Conservation (phyloP, 2,113 vertebrate species). For the Pygoscelis adeliae region DNA sequence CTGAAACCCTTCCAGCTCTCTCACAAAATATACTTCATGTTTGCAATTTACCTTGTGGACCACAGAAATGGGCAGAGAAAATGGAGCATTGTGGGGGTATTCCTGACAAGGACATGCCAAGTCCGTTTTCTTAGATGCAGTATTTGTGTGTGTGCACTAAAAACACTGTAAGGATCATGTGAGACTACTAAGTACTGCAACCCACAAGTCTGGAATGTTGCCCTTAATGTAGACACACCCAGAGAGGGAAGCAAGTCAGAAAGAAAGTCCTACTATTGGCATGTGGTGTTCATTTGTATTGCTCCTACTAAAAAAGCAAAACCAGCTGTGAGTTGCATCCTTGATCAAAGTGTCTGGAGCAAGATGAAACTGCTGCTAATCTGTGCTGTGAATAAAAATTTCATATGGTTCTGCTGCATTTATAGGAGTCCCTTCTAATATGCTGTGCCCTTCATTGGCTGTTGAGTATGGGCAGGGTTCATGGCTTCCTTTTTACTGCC, state of each 20-base stretch:
- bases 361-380: conserved; percentile 8
- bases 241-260: not conserved
- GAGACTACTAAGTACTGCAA: not conserved
- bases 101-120: not conserved
- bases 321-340: not conserved
- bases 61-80: not conserved
- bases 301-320: not conserved
- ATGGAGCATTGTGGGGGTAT: not conserved
- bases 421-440: not conserved
- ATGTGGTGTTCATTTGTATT: not conserved
- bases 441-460: not conserved
- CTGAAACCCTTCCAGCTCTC: not conserved
- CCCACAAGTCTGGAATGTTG: not conserved
- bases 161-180: not conserved
- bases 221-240: not conserved
- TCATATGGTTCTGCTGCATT: not conserved
- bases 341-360: conserved; percentile 4
- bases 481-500: not conserved
- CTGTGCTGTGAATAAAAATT: not conserved
- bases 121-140: not conserved
- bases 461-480: not conserved
- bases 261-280: not conserved
- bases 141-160: not conserved
- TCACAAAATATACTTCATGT: not conserved
- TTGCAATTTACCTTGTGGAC: not conserved